Evolutionary conservation across 2,113 vertebrate genomes (phyloP), one percentile per base, ranked within the genome.

Genomic region (Bostrychus sinensis): DNA sequence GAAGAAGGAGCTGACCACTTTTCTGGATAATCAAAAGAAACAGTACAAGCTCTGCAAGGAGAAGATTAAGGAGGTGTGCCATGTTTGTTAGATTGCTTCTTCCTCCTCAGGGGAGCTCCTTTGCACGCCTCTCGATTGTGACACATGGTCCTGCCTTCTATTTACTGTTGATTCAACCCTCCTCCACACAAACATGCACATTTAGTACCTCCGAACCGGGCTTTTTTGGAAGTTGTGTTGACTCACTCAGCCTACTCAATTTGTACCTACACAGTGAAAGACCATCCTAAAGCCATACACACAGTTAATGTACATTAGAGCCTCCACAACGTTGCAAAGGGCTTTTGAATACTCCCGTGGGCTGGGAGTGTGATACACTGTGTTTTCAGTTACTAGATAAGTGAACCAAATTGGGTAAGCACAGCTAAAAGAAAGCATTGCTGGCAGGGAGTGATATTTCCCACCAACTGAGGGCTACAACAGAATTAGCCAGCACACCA

Each of bases 21-120:
- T 99, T 89, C 93, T 98, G 91, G 97, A 99, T 91, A 97, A 93
- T 92, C 97, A 99, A 89, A 98, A 97, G 93, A 97, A 95, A 86
- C 96, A 98, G 91, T 99, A 99, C 91, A 99, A 98, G 88, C 94
- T 99, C 91, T 98, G 97, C 93, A 99, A 99, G 89, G 97, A 98
- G 91, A 98, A 99, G 91, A 98, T 99, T 87, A 99, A 98, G 93
- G 97, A 99, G 96, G 97, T 93, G 54, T 20, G 84, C 34, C 50
- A 4, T 23, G 1, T 64, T 77, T 69, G 25, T 68, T 75, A 48
- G 9, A 71, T 71, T 62, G 8, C 11, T 32, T 56, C 14, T 34
- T 23, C 26, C 39, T 72, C 38, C 60, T 38, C 25, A 3, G 43
- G 53, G 42, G 0, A 73, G 25, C 50, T 60, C 41, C 41, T 66